Evolutionary conservation across 2,113 vertebrate species (phyloP).

Genomic region (Eretmochelys imbricata): DNA sequence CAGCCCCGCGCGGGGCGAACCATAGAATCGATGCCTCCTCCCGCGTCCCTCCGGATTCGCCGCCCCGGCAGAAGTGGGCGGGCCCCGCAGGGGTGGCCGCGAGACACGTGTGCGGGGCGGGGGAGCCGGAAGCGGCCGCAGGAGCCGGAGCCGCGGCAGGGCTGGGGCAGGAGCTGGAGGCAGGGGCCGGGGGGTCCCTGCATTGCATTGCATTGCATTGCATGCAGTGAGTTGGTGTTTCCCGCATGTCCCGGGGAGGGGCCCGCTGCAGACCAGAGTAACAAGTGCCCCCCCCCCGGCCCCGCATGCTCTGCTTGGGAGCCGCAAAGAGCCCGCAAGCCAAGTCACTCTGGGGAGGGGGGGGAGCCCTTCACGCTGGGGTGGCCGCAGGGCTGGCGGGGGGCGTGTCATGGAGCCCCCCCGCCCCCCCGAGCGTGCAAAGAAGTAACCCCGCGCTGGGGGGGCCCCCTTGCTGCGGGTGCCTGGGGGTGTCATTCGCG

Average conservation of each 20-base stretch:
- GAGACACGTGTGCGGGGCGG: slow-evolving; percentile 26
- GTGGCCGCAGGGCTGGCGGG: background rate
- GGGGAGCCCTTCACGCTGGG: background rate
- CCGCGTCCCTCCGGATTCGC: background rate
- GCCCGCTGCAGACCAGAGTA: background rate
- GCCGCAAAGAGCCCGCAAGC: background rate
- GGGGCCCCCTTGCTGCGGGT: no score
- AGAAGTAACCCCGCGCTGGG: background rate
- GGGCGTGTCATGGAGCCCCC: background rate
- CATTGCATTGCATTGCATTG: background rate
- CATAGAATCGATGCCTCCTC: background rate
- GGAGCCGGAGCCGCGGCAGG: background rate
- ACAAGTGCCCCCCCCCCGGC: background rate
- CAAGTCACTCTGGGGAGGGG: background rate
- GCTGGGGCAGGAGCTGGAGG: background rate
- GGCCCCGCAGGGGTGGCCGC: background rate
- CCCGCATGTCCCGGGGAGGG: background rate
- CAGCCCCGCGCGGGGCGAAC: background rate
- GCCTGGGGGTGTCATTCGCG: no score
- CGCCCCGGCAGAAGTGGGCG: background rate
- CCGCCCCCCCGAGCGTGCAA: background rate
- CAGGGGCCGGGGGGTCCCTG: background rate
- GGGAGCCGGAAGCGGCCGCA: slow-evolving; percentile 47
- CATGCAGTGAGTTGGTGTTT: background rate
- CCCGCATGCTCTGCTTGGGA: no score